A percentile compares a stretch with the other conserved stretches of the same genome.
These are phyloP conservation scores for Aptenodytes patagonicus DNA, from an alignment of 2,113 vertebrate species.

Conservation along the genomic window DNA sequence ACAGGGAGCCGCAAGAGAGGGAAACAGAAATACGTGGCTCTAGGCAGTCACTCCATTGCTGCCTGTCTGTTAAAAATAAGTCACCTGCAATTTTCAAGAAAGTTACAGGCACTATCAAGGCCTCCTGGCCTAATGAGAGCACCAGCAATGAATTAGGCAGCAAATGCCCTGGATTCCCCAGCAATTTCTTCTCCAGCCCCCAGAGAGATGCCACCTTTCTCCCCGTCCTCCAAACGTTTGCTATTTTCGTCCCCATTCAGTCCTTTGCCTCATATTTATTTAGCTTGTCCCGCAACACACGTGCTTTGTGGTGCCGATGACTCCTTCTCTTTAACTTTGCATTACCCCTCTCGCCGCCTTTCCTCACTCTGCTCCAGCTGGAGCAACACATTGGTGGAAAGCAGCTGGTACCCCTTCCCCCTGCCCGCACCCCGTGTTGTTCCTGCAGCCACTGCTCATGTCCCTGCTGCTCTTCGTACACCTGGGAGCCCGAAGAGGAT, in stretches of 20 bases:
- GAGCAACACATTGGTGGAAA: background rate
- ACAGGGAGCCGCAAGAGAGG: background rate
- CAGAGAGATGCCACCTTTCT: background rate
- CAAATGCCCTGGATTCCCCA: background rate
- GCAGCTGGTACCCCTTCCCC: background rate
- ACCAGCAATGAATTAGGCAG: background rate
- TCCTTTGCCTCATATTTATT: background rate
- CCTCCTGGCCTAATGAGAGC: background rate
- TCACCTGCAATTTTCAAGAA: background rate
- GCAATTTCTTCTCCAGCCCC: background rate
- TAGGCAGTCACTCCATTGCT: background rate
- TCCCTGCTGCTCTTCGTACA: background rate
- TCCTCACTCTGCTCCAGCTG: background rate
- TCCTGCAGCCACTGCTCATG: background rate
- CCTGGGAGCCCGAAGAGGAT: background rate
- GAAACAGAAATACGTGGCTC: background rate
- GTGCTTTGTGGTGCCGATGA: rapidly evolving
- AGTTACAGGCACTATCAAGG: background rate
- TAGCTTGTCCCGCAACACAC: background rate
- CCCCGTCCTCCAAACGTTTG: background rate
- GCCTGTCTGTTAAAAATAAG: background rate
- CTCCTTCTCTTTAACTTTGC: background rate
- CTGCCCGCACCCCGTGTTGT: rapidly evolving
- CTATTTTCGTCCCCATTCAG: background rate
- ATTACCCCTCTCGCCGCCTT: background rate